Evolutionary conservation across 2,888 invertebrate genomes (phyloP), one percentile per base, ranked within the genome.

Genomic region (Cephus nigrinus): DNA sequence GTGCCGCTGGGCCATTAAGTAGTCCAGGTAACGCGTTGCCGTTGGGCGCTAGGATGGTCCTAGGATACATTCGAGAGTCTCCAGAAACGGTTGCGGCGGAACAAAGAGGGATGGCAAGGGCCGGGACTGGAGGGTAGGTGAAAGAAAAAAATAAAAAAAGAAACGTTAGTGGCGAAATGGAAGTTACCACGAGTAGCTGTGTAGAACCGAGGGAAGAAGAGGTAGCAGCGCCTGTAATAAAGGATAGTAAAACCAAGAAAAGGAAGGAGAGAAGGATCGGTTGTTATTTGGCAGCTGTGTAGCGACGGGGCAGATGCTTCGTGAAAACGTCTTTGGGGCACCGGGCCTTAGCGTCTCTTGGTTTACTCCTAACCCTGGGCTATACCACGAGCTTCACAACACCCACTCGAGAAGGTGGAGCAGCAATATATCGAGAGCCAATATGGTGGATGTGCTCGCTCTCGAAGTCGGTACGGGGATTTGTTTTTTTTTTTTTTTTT

Each of bases 301-400:
- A 82, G 84, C 85, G 86, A 84, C 83, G 80, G 86, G 86, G 88
- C 90, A 90, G 90, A 90, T 90, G 90, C 90, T 88, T 82, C 84
- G 86, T 87, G 84, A 86, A 87, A 88, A 87, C 88, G 87, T 89
- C 87, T 88, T 88, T 86, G 85, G 87, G 84, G 84, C 83, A 80
- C 80, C 81, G 79, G 80, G 76, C 77, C 55, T 55, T 9, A 2
- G 55, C 55, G 55, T 55, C 55, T 55, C 55, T 23, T 55, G 55
- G 55, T 55, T 55, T 23, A 9, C 55, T 55, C 55, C 55, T 55
- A 23, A 55, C 40, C 15, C 40, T 15, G 40, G 15, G 40, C 15
- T 36, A 12, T 36, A 40, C 55, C 55, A 23, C 23, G 23, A 55
- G 55, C 55, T 55, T 55, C 55, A 0, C 23, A 55, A 55, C 23